Base-by-base conservation (phyloP, 1,140 invertebrate genomes). In the Lordiphosa collinella region DNA sequence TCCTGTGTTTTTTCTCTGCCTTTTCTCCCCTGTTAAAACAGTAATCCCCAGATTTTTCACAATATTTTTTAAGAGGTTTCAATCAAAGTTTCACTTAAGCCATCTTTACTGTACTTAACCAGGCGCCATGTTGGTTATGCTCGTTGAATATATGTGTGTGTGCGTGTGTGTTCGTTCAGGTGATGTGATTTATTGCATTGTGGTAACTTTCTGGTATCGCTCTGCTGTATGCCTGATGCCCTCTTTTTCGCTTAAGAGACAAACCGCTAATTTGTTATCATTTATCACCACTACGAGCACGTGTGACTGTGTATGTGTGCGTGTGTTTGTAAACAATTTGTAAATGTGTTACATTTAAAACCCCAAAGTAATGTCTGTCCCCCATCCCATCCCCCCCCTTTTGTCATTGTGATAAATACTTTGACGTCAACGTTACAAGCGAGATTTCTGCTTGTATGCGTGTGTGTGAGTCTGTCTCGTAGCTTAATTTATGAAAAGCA, bases 211-310 rank as follows among this genome's bases (percentile, higher is more conserved):
- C 59, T 65, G 66, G 66, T 69, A 58, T 50, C 60, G 48, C 48
- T 44, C 41, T 29, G 18, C 41, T 34, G 41, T 51, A 46, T 38
- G 44, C 9, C 12, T 38, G 37, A 38, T 38, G 40, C 40, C 41
- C 57, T 55, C 52, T 62, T 66, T 66, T 62, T 40, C 58, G 66
- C 61, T 64, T 69, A 65, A 65, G 56, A 69, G 66, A 69, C 66
- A 69, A 69, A 69, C 66, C 66, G 66, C 66, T 69, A 69, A 69
- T 69, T 69, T 69, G 66, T 69, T 69, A 69, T 69, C 66, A 69
- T 69, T 69, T 69, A 69, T 69, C 66, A 69, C 66, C 65, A 59
- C 49, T 50, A 56, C 31, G 61, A 55, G 55, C 55, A 49, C 48
- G 46, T 44, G 57, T 54, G 34, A 34, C 32, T 41, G 16, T 34